Percentiles rank a stretch among this genome's conserved stretches.
Conservation (phyloP, 2,113 vertebrate genomes). For the Onychostoma macrolepis region DNA sequence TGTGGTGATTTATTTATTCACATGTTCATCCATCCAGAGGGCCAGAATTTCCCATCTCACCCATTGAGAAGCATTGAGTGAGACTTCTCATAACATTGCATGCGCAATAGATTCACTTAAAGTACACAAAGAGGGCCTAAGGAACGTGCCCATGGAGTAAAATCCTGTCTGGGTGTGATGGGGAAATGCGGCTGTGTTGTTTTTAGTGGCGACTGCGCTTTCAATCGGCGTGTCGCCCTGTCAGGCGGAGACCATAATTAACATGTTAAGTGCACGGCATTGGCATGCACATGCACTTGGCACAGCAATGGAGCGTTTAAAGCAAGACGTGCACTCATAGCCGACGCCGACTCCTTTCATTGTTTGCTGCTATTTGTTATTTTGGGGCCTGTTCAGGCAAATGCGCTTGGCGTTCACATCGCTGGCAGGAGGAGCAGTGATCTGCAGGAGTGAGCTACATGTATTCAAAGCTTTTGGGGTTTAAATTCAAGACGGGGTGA, state of each 20-base stretch:
- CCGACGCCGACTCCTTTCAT: not conserved
- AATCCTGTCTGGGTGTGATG: constrained; percentile 7
- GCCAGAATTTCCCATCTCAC: constrained; percentile 32
- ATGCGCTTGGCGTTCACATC: not conserved
- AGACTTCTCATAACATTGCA: constrained; percentile 46
- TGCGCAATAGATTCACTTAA: constrained; percentile 48
- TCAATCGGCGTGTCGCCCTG: constrained; percentile 30
- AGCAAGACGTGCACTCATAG: not conserved
- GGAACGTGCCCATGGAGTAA: not conserved
- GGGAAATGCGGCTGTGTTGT: constrained; percentile 14
- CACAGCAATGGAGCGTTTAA: constrained; percentile 51
- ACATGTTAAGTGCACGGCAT: constrained; percentile 39
- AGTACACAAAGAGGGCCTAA: constrained; percentile 26
- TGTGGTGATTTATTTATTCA: constrained; percentile 50
- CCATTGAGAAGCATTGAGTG: constrained; percentile 44
- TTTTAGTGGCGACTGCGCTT: constrained; percentile 35
- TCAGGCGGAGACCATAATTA: constrained; percentile 55
- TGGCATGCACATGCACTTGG: constrained; percentile 43
- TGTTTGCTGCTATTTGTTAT: constrained; percentile 41
- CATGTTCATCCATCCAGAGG: constrained; percentile 41
- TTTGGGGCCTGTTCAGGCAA: constrained; percentile 49
- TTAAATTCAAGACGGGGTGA: not conserved
- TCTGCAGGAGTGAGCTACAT: constrained; percentile 18
- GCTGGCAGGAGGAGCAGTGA: not conserved
- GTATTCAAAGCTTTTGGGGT: constrained; percentile 12